Evolutionary conservation across 2,888 invertebrate species (phyloP).

Genomic region (Toxonevra muliebris): DNA sequence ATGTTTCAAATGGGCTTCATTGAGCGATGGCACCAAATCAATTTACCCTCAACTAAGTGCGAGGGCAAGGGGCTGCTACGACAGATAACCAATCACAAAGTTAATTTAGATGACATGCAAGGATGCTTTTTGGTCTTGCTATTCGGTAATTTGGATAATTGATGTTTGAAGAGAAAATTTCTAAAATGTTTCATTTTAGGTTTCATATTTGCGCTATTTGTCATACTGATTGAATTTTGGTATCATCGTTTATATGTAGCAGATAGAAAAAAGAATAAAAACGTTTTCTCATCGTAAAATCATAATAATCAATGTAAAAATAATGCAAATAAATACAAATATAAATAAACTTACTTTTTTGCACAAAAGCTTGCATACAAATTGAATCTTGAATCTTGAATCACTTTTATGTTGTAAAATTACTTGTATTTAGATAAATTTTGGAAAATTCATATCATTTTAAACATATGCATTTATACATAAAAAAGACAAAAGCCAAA

Average conservation of each 20-base stretch:
- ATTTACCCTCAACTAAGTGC: constrained; percentile 83
- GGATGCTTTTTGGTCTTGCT: constrained; percentile 88
- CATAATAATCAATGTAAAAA: background rate
- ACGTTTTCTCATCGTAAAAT: constrained; percentile 14
- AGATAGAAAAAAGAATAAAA: constrained; percentile 21
- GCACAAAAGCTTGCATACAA: too few species aligned
- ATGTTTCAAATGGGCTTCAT: constrained; percentile 88
- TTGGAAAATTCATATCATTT: constrained; percentile 34
- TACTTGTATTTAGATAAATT: constrained; percentile 16
- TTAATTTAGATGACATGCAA: constrained; percentile 90
- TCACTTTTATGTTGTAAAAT: background rate
- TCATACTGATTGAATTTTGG: constrained; percentile 52
- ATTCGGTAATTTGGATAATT: constrained; percentile 70
- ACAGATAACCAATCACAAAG: constrained; percentile 85
- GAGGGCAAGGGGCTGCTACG: constrained; percentile 72
- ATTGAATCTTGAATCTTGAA: too few species aligned
- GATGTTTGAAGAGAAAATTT: background rate
- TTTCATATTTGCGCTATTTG: constrained; percentile 46
- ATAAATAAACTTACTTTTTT: too few species aligned
- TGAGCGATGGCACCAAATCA: constrained; percentile 81
- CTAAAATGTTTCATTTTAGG: constrained; percentile 39
- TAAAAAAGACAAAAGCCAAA: constrained; percentile 1
- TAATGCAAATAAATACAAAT: background rate
- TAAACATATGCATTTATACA: constrained; percentile 37
- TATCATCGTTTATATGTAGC: constrained; percentile 43